Evolutionary conservation across 2,888 invertebrate genomes (phyloP), one percentile per base, ranked within the genome.

Genomic region (Xestoiulus laeticollis): DNA sequence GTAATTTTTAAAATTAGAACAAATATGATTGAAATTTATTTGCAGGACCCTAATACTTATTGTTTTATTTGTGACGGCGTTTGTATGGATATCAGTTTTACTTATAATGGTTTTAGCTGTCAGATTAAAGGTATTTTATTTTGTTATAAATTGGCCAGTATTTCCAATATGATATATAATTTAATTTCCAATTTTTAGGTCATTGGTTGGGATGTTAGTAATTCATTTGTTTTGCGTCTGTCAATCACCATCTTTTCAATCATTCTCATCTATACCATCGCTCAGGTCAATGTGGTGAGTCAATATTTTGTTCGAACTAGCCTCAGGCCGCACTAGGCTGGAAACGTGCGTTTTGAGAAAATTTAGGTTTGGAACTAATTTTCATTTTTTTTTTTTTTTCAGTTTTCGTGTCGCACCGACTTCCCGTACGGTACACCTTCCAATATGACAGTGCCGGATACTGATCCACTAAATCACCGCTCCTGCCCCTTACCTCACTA

Each of bases 201-300:
- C 93, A 96, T 97, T 89, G 94, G 95, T 16, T 97, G 97, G 94
- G 97, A 97, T 91, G 95, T 97, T 85, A 95, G 96, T 1, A 94
- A 96, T 90, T 96, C 96, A 88, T 96, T 96, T 90, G 94, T 96
- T 0, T 92, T 97, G 78, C 94, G 97, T 89, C 94, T 97, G 90
- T 96, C 96, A 87, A 96, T 97, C 38, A 96, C 97, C 5, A 95
- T 96, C 26, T 96, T 97, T 90, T 97, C 97, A 1, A 95, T 97
- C 89, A 94, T 97, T 14, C 93, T 97, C 88, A 95, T 97, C 53
- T 97, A 97, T 92, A 95, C 96, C 85, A 96, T 97, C 89, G 96
- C 96, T 86, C 97, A 97, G 93, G 96, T 97, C 89, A 98, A 98
- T 94, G 96, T 97, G 93, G 97, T 97, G 93, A 94, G 96, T 94